phyloP scores from a whole-genome alignment of 2,888 invertebrate genomes.

The Andrena haemorrhoa region DNA sequence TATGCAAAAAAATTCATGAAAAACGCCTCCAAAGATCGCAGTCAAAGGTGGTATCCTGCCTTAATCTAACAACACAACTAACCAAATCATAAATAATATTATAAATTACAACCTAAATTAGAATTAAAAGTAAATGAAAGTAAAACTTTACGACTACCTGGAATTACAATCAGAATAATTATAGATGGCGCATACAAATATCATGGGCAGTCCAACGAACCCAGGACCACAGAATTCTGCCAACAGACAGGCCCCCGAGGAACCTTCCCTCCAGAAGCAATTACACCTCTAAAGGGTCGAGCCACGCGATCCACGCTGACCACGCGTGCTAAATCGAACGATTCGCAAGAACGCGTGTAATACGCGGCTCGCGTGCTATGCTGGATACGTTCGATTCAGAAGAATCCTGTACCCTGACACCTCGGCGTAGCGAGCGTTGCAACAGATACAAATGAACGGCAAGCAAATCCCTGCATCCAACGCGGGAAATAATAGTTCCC shows the following conservation, averaged over 20 bases:
- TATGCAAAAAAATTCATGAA: no score
- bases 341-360: constrained; percentile 53
- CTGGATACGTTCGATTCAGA: constrained; percentile 30
- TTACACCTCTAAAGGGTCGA: constrained; percentile 46
- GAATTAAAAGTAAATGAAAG: no score
- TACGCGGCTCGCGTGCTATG: constrained; percentile 55
- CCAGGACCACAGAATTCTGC: not conserved
- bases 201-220: not conserved
- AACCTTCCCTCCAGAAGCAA: constrained; percentile 37
- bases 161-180: not conserved
- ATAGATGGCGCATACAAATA: not conserved
- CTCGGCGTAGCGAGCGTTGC: constrained; percentile 28
- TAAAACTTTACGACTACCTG: not conserved
- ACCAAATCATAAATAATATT: no score
- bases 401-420: constrained; percentile 42
- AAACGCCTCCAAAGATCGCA: no score
- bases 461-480: constrained; percentile 51
- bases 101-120: no score
- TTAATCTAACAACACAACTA: no score
- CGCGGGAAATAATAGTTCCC: constrained; percentile 57
- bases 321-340: constrained; percentile 55
- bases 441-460: constrained; percentile 52
- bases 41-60: no score
- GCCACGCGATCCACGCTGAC: constrained; percentile 50
- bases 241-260: not conserved